Evolutionary conservation across 2,888 invertebrate genomes (phyloP).

Genomic region (Eupithecia centaureata): DNA sequence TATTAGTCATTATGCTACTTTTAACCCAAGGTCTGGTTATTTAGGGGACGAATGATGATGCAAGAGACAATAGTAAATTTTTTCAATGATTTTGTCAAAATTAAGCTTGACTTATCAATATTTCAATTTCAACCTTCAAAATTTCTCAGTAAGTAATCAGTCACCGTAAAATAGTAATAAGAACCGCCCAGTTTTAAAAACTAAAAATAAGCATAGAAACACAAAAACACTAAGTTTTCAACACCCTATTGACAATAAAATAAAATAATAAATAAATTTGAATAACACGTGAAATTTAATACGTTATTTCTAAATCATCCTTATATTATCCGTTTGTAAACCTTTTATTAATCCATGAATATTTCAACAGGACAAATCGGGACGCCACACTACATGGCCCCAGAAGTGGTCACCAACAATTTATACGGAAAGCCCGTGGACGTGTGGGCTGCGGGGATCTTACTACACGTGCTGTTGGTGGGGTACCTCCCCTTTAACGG

Average conservation of each 20-base stretch:
- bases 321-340: background rate
- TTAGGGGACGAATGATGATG: too few species aligned
- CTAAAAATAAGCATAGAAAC: background rate
- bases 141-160: too few species aligned
- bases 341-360: background rate
- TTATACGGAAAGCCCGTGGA: conserved; percentile 97
- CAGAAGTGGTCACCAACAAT: conserved; percentile 96
- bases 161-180: too few species aligned
- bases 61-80: background rate
- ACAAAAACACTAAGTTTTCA: background rate
- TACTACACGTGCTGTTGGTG: conserved; percentile 96
- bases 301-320: background rate
- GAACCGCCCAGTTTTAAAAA: too few species aligned
- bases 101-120: background rate
- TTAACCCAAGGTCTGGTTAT: too few species aligned
- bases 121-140: background rate
- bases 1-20: too few species aligned
- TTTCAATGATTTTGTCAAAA: too few species aligned
- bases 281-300: too few species aligned
- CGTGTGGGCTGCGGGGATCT: conserved; percentile 98
- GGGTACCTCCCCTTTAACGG: conserved; percentile 98
- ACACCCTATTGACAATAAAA: background rate
- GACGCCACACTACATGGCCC: conserved; percentile 99
- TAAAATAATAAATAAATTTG: too few species aligned
- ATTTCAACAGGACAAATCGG: conserved; percentile 91